Evolutionary conservation across 2,797 vertebrate species (phyloP).

Genomic region (Lycodopsis pacificus): DNA sequence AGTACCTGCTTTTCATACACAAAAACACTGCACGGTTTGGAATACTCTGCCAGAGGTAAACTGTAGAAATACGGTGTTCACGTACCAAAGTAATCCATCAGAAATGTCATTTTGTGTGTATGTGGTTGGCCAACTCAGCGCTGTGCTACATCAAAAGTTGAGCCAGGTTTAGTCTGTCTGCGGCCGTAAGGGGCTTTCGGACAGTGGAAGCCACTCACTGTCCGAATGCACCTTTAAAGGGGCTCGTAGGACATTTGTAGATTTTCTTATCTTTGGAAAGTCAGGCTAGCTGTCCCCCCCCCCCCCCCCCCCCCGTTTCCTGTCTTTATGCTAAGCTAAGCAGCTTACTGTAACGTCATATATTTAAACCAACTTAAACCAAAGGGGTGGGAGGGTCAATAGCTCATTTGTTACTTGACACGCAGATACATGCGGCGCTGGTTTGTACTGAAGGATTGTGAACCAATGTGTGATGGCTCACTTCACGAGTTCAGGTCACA

Average conservation of each 20-base stretch:
- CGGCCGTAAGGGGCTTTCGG: background rate
- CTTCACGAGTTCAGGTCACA: slow-evolving; percentile 35
- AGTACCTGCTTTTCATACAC: background rate
- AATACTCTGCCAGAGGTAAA: background rate
- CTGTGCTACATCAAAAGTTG: background rate
- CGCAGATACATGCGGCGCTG: background rate
- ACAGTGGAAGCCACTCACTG: background rate
- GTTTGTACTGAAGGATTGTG: slow-evolving; percentile 14
- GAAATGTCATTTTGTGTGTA: background rate
- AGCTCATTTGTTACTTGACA: background rate
- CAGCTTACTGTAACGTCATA: background rate
- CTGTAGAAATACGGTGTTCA: background rate
- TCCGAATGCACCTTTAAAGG: background rate
- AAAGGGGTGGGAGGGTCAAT: background rate
- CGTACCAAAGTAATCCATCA: background rate
- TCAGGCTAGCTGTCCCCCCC: background rate
- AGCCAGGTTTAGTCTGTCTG: background rate
- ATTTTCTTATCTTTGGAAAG: background rate
- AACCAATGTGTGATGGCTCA: slow-evolving; percentile 31
- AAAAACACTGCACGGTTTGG: background rate
- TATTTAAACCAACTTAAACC: background rate
- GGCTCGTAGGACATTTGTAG: background rate
- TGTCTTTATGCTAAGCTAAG: slow-evolving; percentile 1
- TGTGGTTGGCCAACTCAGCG: background rate
- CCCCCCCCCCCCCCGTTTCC: background rate